Base-by-base conservation (phyloP, 2,888 invertebrate species). In the Timema podura region DNA sequence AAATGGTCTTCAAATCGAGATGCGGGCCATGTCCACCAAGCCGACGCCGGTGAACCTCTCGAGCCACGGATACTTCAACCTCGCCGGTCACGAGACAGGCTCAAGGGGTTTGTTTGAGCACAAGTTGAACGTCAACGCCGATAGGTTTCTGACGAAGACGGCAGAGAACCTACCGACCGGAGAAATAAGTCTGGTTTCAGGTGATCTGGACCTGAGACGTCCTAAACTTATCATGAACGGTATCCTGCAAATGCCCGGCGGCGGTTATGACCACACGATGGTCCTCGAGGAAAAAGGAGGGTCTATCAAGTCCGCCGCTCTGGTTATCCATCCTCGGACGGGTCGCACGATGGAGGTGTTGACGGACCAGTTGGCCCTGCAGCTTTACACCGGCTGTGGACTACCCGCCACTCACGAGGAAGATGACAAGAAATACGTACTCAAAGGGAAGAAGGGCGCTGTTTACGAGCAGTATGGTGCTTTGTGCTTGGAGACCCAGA, bases 401-500 rank as follows among this genome's bases (percentile, higher is more conserved):
- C 82, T 94, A 49, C 93, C 93, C 0, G 86, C 89, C 2, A 54
- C 61, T 11, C 65, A 65, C 54, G n/a, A 59, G 5, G 45, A 61
- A 6, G 59, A 13, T 9, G 45, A 51, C 13, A 57, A 65, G 9
- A 48, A 61, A 16, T 59, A 30, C 44, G 16, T 88, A 0, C 79
- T 91, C 48, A 73, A 78, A 9, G 96, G 95, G 0, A 95, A 95
- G 80, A 82, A 83, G 7, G 89, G 89, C 0, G 85, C 86, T 0
- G 76, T 78, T 13, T 96, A 96, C 78, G 86, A 83, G 70, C 89
- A 88, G 74, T 93, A 93, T 76, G 91, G 91, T 0, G 92, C 91
- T 3, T 89, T 96, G 77, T 95, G 95, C 78, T 82, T 96, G 68
- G 95, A 96, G 84, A 92, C 96, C 0, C 96, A 97, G 81, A 93